Evolutionary conservation across 35 echinoderm and acorn worm species (phyloP), one percentile per base, ranked within the genome.

Genomic region (Ptychodera flava): DNA sequence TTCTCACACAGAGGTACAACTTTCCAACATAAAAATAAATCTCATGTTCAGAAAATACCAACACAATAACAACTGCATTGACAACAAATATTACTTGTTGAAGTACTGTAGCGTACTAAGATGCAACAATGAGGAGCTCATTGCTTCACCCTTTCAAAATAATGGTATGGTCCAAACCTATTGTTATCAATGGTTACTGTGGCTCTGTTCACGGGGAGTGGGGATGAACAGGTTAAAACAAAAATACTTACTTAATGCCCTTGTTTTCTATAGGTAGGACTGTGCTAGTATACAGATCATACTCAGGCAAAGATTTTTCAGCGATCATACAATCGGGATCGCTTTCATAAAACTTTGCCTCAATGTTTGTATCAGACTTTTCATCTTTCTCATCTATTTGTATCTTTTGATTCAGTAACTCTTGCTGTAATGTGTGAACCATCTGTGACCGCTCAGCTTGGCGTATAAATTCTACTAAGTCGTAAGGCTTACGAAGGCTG

Each of bases 381-480:
- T 97, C 95, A 36, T 97, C 95, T 35, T 94, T 97, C 22, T 87
- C 92, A 45, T 97, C 95, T 16, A 97, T 97, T 37, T 94, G 87
- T 32, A 80, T 84, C 78, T 97, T 97, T 35, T 97, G 95, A n/a
- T 80, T 80, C 78, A 89, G 85, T 2, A 97, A 81, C 28, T 91
- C 90, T 30, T 78, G 32, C 81, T 94, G 89, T 16, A 97, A 78
- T 30, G 79, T 33, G 14, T 76, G 38, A 31, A 94, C 88, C 78
- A 90, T 87, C 31, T 92, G 33, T 15, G 92, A 81, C 15, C 92
- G 64, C 33, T 81, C 80, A 78, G 89, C 95, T 90, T 97, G 95
- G 37, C 87, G 83, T 0, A 97, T 52, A 38, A 97, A 82, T 0
- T 92, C 87, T 31, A 97, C 86, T 31, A 97, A 36, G 82, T 91